These are phyloP conservation scores for Sturnira hondurensis DNA, from an alignment of 2,113 vertebrate species.

Conservation along the genomic window DNA sequence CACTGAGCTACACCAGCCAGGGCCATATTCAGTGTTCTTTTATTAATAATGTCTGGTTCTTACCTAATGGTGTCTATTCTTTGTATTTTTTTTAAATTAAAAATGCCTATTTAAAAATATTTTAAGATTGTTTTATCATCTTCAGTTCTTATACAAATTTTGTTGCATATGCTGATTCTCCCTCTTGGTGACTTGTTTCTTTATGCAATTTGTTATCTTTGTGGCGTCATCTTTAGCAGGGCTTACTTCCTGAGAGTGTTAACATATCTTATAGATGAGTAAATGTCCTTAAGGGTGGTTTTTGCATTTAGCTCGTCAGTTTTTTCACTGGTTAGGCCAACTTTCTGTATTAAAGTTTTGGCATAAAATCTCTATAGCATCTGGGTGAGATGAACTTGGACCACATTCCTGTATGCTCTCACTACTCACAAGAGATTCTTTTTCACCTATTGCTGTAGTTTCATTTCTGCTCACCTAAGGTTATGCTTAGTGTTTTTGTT, in stretches of 20 bases:
- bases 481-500: not conserved
- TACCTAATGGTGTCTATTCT: not conserved
- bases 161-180: not conserved
- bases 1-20: no score
- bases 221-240: not conserved
- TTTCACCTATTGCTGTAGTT: not conserved
- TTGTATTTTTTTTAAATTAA: not conserved
- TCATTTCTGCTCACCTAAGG: not conserved
- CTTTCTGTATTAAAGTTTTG: constrained; percentile 2
- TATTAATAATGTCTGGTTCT: not conserved
- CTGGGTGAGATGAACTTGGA: not conserved
- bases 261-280: not conserved
- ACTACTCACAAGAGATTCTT: not conserved
- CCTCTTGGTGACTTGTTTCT: not conserved
- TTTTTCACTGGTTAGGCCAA: not conserved
- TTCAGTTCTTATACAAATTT: not conserved
- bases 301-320: constrained; percentile 14
- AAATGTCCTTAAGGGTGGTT: not conserved
- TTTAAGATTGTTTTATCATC: not conserved
- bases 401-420: not conserved
- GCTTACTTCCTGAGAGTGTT: constrained; percentile 24
- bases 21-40: not conserved
- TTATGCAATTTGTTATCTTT: constrained; percentile 3
- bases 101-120: not conserved
- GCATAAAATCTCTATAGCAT: not conserved